Conservation (phyloP, 2,113 vertebrate species). For the Phrynocephalus versicolor region DNA sequence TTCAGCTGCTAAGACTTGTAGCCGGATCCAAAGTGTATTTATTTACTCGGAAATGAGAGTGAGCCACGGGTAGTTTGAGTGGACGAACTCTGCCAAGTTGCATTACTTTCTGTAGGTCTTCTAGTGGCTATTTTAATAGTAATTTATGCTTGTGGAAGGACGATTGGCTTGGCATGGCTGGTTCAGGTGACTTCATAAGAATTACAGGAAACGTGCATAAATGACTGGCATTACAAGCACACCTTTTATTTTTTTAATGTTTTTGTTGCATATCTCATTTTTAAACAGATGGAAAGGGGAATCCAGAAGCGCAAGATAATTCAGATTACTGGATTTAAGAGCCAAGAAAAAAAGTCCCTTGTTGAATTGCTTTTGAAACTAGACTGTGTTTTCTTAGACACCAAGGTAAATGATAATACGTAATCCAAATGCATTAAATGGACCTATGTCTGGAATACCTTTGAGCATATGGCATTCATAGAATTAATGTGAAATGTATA, state of each 20-base stretch:
- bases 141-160: background rate
- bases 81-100: too few relatives aligned
- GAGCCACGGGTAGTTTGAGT: background rate
- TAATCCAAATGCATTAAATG: background rate
- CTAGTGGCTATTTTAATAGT: too few relatives aligned
- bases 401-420: constrained; percentile 68
- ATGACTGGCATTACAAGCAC: background rate
- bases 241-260: constrained; percentile 4
- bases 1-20: background rate
- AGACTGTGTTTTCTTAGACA: constrained; percentile 72
- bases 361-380: constrained; percentile 63
- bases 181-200: background rate
- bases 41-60: background rate
- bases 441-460: background rate
- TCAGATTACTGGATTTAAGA: constrained; percentile 79
- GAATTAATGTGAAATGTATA: background rate
- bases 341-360: constrained; percentile 67
- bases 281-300: constrained; percentile 65
- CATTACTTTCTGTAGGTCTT: too few relatives aligned
- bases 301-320: constrained; percentile 57
- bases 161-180: background rate
- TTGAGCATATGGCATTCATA: background rate
- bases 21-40: background rate
- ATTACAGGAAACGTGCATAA: background rate
- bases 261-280: background rate